phyloP scores from a whole-genome alignment of 2,113 vertebrate species.

The Oreochromis spilurus region DNA sequence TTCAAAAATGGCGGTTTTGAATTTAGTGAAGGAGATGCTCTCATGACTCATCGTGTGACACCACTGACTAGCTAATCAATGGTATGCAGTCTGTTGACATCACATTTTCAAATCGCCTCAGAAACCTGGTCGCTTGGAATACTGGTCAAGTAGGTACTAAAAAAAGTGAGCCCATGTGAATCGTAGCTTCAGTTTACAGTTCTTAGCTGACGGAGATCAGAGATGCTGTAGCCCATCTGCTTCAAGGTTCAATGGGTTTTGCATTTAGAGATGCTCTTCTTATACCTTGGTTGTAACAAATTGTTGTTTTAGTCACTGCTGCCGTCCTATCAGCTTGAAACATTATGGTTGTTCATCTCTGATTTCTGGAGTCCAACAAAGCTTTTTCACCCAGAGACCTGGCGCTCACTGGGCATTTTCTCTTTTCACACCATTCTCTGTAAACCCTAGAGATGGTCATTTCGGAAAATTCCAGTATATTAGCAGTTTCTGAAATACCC shows the following conservation, averaged over 20 bases:
- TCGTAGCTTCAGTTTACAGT: neutral
- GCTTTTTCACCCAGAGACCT: neutral
- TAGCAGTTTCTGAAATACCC: neutral
- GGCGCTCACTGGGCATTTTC: neutral
- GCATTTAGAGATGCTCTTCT: neutral
- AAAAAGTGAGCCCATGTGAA: accelerated
- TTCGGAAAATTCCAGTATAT: neutral
- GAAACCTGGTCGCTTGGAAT: neutral
- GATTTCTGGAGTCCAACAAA: neutral
- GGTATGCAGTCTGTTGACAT: neutral
- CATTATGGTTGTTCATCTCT: neutral
- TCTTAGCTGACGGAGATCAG: neutral
- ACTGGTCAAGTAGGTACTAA: neutral
- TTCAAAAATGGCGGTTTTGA: neutral
- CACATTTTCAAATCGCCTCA: neutral
- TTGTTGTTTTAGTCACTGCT: neutral
- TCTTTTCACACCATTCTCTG: neutral
- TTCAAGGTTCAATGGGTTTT: neutral
- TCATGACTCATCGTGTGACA: accelerated
- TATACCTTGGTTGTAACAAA: neutral
- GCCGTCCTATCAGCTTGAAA: neutral
- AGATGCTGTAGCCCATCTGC: neutral
- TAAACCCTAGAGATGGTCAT: neutral
- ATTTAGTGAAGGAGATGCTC: accelerated
- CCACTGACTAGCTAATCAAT: neutral